A percentile compares a stretch with the other conserved stretches of the same genome.
phyloP scores from a whole-genome alignment of 1,140 invertebrate genomes.

The Harlomillsia oculata region DNA sequence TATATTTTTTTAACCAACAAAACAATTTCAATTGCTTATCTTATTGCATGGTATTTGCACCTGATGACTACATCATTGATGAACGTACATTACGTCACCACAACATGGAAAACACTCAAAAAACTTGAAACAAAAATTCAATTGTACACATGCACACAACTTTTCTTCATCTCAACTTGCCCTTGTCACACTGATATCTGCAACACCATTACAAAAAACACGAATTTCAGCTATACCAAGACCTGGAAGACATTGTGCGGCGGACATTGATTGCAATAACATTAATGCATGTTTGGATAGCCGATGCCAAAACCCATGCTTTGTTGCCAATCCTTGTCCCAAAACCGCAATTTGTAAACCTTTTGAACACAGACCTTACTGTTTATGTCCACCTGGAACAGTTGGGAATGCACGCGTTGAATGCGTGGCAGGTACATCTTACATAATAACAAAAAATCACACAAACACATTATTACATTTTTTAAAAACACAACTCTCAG shows the following conservation, averaged over 20 bases:
- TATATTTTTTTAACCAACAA: too few species aligned
- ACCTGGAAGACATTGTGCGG: constrained; percentile 37
- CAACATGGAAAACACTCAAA: constrained; percentile 1
- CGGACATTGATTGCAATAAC: constrained; percentile 40
- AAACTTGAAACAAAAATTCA: too few species aligned
- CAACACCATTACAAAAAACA: not conserved
- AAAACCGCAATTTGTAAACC: constrained; percentile 40
- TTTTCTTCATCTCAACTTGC: too few species aligned
- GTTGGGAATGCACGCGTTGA: constrained; percentile 39
- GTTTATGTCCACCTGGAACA: constrained; percentile 40
- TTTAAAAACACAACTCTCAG: too few species aligned
- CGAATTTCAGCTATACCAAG: constrained; percentile 33
- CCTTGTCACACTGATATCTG: too few species aligned
- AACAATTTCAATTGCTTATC: too few species aligned
- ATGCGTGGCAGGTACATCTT: constrained; percentile 37
- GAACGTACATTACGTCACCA: not conserved
- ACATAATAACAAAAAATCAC: constrained; percentile 16
- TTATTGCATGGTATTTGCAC: too few species aligned
- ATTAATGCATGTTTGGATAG: constrained; percentile 41
- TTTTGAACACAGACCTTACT: constrained; percentile 39
- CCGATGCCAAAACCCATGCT: constrained; percentile 40
- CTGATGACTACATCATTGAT: too few species aligned
- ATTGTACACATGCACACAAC: too few species aligned
- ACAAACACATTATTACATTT: too few species aligned
- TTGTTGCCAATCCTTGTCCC: constrained; percentile 38